Base-by-base conservation (phyloP, 2,888 invertebrate species). In the Sinopyrophorus schimmeli region DNA sequence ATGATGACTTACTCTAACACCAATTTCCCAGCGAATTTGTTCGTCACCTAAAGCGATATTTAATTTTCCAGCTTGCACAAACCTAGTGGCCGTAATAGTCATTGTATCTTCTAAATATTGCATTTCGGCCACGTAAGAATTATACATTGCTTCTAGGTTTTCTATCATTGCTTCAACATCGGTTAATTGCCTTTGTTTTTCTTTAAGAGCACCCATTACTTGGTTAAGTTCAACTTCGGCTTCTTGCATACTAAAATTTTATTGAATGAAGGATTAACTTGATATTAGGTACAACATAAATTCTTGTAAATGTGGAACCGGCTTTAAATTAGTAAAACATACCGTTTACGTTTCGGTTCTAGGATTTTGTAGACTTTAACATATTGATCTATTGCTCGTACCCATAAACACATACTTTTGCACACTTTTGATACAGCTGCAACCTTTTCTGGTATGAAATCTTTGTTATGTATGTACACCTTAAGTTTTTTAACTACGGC, bases 331-430 rank as follows among this genome's bases (percentile, higher is more conserved):
- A 18, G 1, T n/a, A n/a, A 6, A 17, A 72, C 75, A 77, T 72
- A 88, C 88, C 81, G 84, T 53, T 84, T 77, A 41, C 89, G 83
- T 73, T 95, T 95, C 0, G 94, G 94, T 66, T 92, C 91, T 1
- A 95, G 93, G 4, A 91, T 82, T 68, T 84, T 81, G 71, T 85
- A 92, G 1, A 93, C 87, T 73, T 88, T 89, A 0, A 92, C 86
- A 67, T 94, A 95, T 67, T 86, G 84, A 62, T 93, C 91, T 57
- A 95, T 87, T 0, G 95, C 94, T 66, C 87, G 80, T 4, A 94
- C 93, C 95, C 95, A 95, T 70, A 93, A 80, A 60, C 93, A 92
- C 75, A 95, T 84, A 5, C 92, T 93, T 59, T 86, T 87, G 65
- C 93, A 92, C 1, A 92, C 93, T 80, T 89, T 83, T 2, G 87